Base-by-base conservation (phyloP, 1,140 invertebrate genomes). In the Sitobion miscanthi region DNA sequence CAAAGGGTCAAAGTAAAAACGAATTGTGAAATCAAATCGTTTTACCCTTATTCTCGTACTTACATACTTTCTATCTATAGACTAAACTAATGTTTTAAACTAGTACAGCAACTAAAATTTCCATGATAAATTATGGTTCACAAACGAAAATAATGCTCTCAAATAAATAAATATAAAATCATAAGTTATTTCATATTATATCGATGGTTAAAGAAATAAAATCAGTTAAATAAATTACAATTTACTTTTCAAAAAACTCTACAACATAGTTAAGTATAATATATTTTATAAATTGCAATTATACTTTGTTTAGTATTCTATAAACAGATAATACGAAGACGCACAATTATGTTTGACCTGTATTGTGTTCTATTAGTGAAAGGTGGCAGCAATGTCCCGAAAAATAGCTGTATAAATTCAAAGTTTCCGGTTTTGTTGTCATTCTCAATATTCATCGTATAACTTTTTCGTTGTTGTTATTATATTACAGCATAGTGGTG, bases 351-450 rank as follows among this genome's bases (percentile, higher is more conserved):
- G 45, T 87, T 87, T 87, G 30, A 45, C 42, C 38, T 42, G 83
- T 42, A 85, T 85, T 85, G 83, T 85, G 42, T 85, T 85, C 21
- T 85, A 85, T 42, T 85, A 42, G 42, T 77, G 62, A 77, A 77
- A 85, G 83, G 83, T 42, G 83, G 21, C 83, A 14, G 21, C 42
- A 42, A 54, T 45, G 89, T 77, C 14, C 6, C 23, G 89, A 90
- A 90, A 90, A 90, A 91, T 69, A 69, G 90, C 57, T 45, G 7
- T 69, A 91, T 69, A 69, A 91, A 91, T 91, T 45, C 42, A 47
- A 91, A 91, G 45, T 91, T 91, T 91, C 20, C 90, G 90, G 57
- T 69, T 62, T 91, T 91, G 90, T 91, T 91, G 90, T 91, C 90
- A 69, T 30, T 69, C 90, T 91, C 90, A 77, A 91, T 91, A 91